These are phyloP conservation scores for Liposcelis brunnea DNA, from an alignment of 2,888 invertebrate genomes.

Conservation along the genomic window DNA sequence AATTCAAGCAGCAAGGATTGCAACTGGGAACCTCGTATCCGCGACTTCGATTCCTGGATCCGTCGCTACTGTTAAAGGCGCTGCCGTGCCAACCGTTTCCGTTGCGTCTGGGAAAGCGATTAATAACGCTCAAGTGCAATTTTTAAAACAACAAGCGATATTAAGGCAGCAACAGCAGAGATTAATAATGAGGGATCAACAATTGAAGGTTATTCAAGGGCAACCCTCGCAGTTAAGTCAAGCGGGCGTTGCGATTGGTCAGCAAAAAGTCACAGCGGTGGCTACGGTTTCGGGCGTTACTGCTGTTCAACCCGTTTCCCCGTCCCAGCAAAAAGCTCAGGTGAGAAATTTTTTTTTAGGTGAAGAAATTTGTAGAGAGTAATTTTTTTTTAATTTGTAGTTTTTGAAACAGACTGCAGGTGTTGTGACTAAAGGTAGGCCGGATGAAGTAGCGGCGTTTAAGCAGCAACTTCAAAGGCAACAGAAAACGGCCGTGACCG, in stretches of 20 bases:
- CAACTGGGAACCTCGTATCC: background rate
- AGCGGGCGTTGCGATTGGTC: slow-evolving; percentile 11
- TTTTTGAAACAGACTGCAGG: slow-evolving; percentile 11
- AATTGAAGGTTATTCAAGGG: slow-evolving; percentile 11
- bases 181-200: slow-evolving; percentile 13
- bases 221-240: slow-evolving; percentile 13
- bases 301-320: background rate
- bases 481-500: slow-evolving; percentile 26
- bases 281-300: background rate
- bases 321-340: slow-evolving; percentile 1
- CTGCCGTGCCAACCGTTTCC: background rate
- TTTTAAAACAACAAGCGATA: no score
- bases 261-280: slow-evolving; percentile 2
- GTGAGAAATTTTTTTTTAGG: background rate
- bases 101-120: no score
- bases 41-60: background rate
- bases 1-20: slow-evolving; percentile 20
- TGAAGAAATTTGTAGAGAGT: background rate
- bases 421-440: slow-evolving; percentile 26
- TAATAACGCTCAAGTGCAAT: no score
- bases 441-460: slow-evolving; percentile 40
- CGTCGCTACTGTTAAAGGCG: slow-evolving; percentile 1
- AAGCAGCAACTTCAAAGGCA: slow-evolving; percentile 32
- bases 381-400: background rate
- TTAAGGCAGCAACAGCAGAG: slow-evolving; percentile 17